Conservation (phyloP, 2,797 vertebrate genomes). For the Nyctibius grandis region DNA sequence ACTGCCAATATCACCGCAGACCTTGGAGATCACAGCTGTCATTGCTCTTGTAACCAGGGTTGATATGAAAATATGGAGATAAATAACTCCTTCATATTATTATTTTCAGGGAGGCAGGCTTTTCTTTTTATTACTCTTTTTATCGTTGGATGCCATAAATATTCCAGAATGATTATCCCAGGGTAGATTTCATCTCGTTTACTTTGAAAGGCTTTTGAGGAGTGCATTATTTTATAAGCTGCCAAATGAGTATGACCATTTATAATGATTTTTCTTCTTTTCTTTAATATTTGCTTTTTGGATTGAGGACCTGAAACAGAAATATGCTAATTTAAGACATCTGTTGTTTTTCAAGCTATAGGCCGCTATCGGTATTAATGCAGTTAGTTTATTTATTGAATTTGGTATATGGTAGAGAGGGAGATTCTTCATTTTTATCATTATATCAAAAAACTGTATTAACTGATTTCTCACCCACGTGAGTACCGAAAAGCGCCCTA, state of each 20-base stretch:
- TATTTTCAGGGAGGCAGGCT: constrained; percentile 48
- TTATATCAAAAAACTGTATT: background rate
- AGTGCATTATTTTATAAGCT: constrained; percentile 55
- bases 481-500: background rate
- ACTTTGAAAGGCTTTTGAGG: constrained; percentile 55
- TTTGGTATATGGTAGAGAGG: background rate
- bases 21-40: constrained; percentile 24
- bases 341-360: constrained; percentile 66
- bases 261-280: constrained; percentile 51
- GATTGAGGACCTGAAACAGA: constrained; percentile 55
- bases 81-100: constrained; percentile 56
- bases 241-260: constrained; percentile 62
- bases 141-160: constrained; percentile 60
- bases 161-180: constrained; percentile 54
- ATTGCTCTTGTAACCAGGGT: constrained; percentile 7
- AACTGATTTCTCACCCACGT: background rate
- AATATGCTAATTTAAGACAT: constrained; percentile 66
- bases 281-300: constrained; percentile 60
- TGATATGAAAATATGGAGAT: constrained; percentile 44
- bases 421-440: constrained; percentile 11
- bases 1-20: background rate
- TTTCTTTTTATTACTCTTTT: constrained; percentile 64
- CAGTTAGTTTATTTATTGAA: background rate
- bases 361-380: constrained; percentile 3
- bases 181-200: constrained; percentile 62